phyloP scores from a whole-genome alignment of 2,888 invertebrate species.

The Drosophila affinis region DNA sequence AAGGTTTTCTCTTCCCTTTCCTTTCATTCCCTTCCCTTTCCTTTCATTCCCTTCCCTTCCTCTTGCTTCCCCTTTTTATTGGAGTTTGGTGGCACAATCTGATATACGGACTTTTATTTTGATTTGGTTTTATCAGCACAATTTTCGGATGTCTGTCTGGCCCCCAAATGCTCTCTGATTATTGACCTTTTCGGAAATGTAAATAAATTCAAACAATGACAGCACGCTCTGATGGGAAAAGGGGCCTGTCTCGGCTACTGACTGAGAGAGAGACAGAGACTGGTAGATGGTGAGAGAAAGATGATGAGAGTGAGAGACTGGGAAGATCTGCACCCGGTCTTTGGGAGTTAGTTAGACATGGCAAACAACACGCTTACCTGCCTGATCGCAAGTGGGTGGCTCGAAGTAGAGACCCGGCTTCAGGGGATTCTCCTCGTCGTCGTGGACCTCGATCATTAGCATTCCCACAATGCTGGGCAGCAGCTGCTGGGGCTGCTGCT shows the following conservation, averaged over 20 bases:
- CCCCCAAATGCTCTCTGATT: constrained; percentile 41
- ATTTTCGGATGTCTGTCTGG: constrained; percentile 14
- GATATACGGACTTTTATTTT: constrained; percentile 26
- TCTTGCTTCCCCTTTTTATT: constrained; percentile 4
- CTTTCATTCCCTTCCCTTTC: background rate
- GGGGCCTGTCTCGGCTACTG: constrained; percentile 51
- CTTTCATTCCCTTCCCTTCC: background rate
- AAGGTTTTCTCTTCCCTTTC: constrained; percentile 12
- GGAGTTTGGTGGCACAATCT: constrained; percentile 17
- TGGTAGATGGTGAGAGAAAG: constrained; percentile 9
- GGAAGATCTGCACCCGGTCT: constrained; percentile 22
- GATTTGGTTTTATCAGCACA: constrained; percentile 10
- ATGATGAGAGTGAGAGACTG: constrained; percentile 11
- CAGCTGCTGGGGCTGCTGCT: constrained; percentile 52
- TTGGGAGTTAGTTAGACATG: constrained; percentile 79
- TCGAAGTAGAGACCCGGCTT: constrained; percentile 82
- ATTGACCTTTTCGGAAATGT: constrained; percentile 54
- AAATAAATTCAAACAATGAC: constrained; percentile 36
- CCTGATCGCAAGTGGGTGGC: constrained; percentile 83
- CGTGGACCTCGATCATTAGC: constrained; percentile 83
- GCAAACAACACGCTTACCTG: constrained; percentile 84
- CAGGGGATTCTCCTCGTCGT: constrained; percentile 82
- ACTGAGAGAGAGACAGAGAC: constrained; percentile 9
- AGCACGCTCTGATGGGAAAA: constrained; percentile 1
- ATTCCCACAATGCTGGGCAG: constrained; percentile 78